Evolutionary conservation across 2,888 invertebrate species (phyloP).

Genomic region (Steinernema hermaphroditum): DNA sequence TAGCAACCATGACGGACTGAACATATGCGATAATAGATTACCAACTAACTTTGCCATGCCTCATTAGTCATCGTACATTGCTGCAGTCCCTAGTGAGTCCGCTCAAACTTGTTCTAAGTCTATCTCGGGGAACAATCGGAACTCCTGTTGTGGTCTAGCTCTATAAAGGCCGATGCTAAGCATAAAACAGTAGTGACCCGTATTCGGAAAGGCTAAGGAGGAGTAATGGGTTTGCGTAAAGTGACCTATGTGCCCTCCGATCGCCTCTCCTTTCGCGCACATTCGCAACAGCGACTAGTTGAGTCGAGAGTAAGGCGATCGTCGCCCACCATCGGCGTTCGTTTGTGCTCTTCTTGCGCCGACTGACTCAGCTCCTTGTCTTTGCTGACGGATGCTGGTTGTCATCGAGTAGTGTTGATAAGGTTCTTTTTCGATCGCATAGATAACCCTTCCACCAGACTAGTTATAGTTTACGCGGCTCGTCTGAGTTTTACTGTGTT

Average conservation of each 20-base stretch:
- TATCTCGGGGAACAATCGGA: too few species aligned
- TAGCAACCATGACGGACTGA: too few species aligned
- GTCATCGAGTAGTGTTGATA: slow-evolving; percentile 9
- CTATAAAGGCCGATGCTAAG: too few species aligned
- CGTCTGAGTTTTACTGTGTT: not conserved
- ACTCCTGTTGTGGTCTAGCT: too few species aligned
- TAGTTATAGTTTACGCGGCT: not conserved
- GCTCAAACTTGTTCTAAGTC: too few species aligned
- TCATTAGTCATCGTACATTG: too few species aligned
- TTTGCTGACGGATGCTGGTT: slow-evolving; percentile 15
- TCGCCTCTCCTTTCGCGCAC: not conserved
- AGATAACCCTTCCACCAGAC: slow-evolving; percentile 15
- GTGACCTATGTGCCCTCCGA: not conserved
- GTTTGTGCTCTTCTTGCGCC: not conserved
- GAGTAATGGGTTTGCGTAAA: not conserved
- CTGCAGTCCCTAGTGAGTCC: too few species aligned
- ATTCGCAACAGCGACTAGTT: slow-evolving; percentile 12
- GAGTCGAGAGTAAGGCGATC: slow-evolving; percentile 8
- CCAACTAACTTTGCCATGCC: too few species aligned
- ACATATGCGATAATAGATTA: too few species aligned
- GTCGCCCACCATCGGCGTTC: slow-evolving; percentile 9
- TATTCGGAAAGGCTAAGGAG: too few species aligned
- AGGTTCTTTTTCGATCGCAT: slow-evolving; percentile 8
- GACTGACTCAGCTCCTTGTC: slow-evolving; percentile 10
- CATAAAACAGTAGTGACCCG: too few species aligned